Evolutionary conservation across 2,113 vertebrate species (phyloP), one percentile per base, ranked within the genome.

Genomic region (Heterochromis multidens): DNA sequence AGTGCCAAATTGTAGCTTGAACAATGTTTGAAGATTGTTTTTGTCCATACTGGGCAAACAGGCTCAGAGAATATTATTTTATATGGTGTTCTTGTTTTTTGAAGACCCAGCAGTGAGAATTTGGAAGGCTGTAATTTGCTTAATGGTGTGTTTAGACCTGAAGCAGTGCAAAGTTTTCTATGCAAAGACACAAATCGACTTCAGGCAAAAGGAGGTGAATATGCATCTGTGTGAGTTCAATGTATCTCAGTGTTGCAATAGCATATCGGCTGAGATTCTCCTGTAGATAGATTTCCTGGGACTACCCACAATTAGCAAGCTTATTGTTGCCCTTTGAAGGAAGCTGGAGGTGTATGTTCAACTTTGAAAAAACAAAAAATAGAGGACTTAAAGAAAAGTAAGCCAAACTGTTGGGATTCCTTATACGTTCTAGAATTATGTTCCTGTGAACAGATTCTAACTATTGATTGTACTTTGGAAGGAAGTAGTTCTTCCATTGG

Each of bases 401-500:
- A 72, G 2, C 23, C 16, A 13, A 72, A 5, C 43, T 72, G 25
- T 31, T 31, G 6, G 25, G 21, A 17, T 70, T 70, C 63, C 25
- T 74, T 52, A 21, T 10, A 52, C 52, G 67, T 74, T 74, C 67
- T 74, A 17, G 25, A 70, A 70, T 27, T 70, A 70, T 52, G 16
- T 0, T 49, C 10, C 14, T 1, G 1, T 72, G 65, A 74, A 52
- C 25, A 0, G 0, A 29, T 52, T 74, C 43, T 27, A 52, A 49
- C 17, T 74, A 31, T 74, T 31, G 70, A 31, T 74, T 4, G 27
- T n/a, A 74, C 70, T 74, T 74, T 74, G 70, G 46, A 52, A 31
- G 70, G 70, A 74, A 52, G 70, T 52, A 31, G 52, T 21, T 74
- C 46, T 74, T 31, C 43, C 70, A 52, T 31, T 31, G 43, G 70